These are phyloP conservation scores for Thaleichthys pacificus DNA, from an alignment of 2,797 vertebrate species.

Conservation along the genomic window DNA sequence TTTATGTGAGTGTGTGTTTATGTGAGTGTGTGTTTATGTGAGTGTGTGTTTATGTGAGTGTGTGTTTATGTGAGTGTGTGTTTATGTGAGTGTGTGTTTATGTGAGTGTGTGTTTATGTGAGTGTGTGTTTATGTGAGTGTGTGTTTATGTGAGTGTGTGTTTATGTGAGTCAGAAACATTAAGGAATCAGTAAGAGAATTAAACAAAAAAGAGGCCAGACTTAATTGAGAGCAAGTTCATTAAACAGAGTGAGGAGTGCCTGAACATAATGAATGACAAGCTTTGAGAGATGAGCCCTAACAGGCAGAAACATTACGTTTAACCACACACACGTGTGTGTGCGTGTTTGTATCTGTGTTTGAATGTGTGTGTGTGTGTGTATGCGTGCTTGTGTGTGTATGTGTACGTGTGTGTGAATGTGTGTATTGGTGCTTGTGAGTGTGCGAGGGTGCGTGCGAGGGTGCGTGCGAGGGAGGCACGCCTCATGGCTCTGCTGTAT, in stretches of 20 bases:
- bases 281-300: slow-evolving; percentile 61
- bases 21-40: background rate
- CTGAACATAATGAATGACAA: slow-evolving; percentile 60
- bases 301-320: slow-evolving; percentile 52
- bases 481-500: slow-evolving; percentile 31
- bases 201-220: slow-evolving; percentile 49
- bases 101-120: background rate
- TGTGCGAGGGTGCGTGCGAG: too few relatives aligned
- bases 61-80: background rate
- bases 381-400: background rate
- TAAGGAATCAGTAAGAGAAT: slow-evolving; percentile 33
- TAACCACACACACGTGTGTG: slow-evolving; percentile 35
- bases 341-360: background rate
- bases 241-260: slow-evolving; percentile 59
- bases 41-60: background rate
- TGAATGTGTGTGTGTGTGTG: slow-evolving; percentile 19
- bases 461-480: slow-evolving; percentile 1
- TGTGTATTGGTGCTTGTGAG: too few relatives aligned
- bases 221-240: slow-evolving; percentile 56
- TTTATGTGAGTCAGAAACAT: background rate
- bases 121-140: background rate
- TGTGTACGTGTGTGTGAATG: too few relatives aligned
- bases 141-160: background rate
- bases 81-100: background rate
- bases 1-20: background rate